phyloP scores from a whole-genome alignment of 2,797 vertebrate species.

The Diglossa cyanea region DNA sequence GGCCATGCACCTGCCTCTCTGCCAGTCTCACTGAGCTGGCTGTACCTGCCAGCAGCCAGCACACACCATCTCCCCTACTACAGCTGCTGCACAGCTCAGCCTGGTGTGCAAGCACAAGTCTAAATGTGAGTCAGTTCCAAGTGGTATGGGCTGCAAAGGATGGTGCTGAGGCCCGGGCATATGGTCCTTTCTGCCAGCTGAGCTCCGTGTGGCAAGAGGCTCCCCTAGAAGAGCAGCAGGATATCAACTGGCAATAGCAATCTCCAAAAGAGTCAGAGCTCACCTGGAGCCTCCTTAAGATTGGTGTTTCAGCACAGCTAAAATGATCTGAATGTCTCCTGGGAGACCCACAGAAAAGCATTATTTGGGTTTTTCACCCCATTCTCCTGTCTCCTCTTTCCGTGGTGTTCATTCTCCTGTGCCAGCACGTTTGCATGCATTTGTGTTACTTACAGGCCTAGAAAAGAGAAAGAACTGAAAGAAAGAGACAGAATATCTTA shows the following conservation, averaged over 20 bases:
- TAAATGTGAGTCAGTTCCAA: not conserved
- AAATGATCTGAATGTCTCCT: not conserved
- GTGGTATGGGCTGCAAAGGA: not conserved
- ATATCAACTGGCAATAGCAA: not conserved
- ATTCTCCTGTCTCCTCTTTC: not conserved
- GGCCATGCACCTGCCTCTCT: not conserved
- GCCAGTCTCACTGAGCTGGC: not conserved
- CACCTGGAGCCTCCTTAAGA: not conserved
- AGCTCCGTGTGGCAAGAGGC: not conserved
- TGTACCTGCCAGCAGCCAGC: not conserved
- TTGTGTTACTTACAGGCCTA: not conserved
- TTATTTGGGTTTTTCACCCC: not conserved
- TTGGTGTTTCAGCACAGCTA: not conserved
- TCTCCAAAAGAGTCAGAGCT: not conserved
- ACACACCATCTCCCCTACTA: not conserved
- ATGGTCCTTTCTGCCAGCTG: not conserved
- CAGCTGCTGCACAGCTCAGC: not conserved
- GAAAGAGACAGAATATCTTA: not conserved
- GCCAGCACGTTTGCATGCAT: not conserved
- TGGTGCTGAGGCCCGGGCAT: not conserved
- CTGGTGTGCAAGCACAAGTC: not conserved
- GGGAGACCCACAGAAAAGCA: not conserved
- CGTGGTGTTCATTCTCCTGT: not conserved
- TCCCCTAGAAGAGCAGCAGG: not conserved
- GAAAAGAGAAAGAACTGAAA: not conserved